phyloP scores from a whole-genome alignment of 2,797 vertebrate species.

The Prionace glauca region DNA sequence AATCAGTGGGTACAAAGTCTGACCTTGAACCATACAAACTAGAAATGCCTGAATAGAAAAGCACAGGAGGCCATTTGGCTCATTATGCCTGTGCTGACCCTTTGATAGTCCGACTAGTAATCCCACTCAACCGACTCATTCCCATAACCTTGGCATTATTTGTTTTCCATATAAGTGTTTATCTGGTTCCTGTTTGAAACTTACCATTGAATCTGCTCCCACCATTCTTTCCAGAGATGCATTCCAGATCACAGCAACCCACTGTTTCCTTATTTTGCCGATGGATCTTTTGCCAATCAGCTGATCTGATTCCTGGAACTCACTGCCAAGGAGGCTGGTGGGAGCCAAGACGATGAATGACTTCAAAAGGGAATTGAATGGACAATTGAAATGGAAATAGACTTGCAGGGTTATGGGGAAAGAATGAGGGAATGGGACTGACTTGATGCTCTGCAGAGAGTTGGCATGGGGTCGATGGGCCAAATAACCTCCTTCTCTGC shows the following conservation, averaged over 20 bases:
- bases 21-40: not conserved
- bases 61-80: too few relatives aligned
- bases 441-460: not conserved
- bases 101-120: too few relatives aligned
- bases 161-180: too few relatives aligned
- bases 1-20: not conserved
- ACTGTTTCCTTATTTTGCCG: not conserved
- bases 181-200: too few relatives aligned
- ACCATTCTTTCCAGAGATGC: not conserved
- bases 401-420: not conserved
- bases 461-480: not conserved
- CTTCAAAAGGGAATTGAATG: not conserved
- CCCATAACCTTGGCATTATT: too few relatives aligned
- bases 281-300: not conserved
- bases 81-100: too few relatives aligned
- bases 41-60: not conserved
- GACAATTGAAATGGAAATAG: not conserved
- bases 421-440: not conserved
- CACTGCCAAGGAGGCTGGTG: not conserved
- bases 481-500: not conserved
- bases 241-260: not conserved
- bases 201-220: too few relatives aligned
- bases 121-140: too few relatives aligned
- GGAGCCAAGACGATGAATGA: not conserved
- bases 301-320: not conserved